These are phyloP conservation scores for Scaptomyza graminum DNA, from an alignment of 1,140 invertebrate species.

Conservation along the genomic window DNA sequence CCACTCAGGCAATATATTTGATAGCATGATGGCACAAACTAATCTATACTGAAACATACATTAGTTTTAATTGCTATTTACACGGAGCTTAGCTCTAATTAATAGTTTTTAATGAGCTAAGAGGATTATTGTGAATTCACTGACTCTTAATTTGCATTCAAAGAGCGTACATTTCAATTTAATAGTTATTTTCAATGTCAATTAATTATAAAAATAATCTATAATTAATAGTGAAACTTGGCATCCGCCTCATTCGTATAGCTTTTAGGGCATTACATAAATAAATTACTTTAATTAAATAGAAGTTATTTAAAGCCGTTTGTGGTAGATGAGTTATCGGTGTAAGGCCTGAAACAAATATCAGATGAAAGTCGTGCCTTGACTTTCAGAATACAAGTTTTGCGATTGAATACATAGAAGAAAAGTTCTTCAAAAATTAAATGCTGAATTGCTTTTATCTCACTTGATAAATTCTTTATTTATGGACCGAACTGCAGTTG, in stretches of 20 bases:
- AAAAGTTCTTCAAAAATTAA: background rate
- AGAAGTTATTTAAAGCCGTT: background rate
- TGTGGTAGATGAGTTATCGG: background rate
- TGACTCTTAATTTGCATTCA: background rate
- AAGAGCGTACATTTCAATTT: background rate
- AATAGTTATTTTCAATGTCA: constrained; percentile 3
- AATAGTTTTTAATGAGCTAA: constrained; percentile 4
- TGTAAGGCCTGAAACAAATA: background rate
- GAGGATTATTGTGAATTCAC: background rate
- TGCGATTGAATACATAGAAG: background rate
- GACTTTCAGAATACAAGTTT: too few species aligned
- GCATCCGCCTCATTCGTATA: background rate
- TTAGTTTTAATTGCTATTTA: background rate
- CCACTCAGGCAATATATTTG: background rate
- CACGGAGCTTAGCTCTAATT: background rate
- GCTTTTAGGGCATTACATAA: background rate
- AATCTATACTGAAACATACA: background rate
- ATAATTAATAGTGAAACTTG: background rate
- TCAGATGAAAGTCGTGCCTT: too few species aligned
- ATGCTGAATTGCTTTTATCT: background rate
- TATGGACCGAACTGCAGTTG: background rate
- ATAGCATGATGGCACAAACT: constrained; percentile 1
- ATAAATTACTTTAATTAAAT: background rate
- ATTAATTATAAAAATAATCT: constrained; percentile 1
- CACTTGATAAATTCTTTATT: background rate